Evolutionary conservation across 1,140 invertebrate genomes (phyloP).

Genomic region (Matsumurasca onukii): DNA sequence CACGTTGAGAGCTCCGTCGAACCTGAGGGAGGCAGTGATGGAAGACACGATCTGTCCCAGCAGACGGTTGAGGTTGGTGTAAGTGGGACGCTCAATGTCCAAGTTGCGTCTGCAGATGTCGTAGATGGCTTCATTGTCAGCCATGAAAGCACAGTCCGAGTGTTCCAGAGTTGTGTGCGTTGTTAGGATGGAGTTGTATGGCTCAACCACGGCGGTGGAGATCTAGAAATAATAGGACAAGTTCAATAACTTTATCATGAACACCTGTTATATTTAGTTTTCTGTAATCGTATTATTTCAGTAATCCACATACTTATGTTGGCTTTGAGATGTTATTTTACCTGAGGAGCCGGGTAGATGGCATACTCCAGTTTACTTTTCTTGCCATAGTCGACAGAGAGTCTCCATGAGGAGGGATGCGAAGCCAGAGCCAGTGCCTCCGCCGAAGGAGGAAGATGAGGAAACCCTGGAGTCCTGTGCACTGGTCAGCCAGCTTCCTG

Average conservation of each 20-base stretch:
- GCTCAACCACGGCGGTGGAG: slow-evolving; percentile 68
- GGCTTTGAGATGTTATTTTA: too few species aligned
- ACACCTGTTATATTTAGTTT: neutral
- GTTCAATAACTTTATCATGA: too few species aligned
- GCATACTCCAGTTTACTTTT: slow-evolving; percentile 68
- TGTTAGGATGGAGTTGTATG: slow-evolving; percentile 77
- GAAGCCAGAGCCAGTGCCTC: slow-evolving; percentile 71
- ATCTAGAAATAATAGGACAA: slow-evolving; percentile 56
- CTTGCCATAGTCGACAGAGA: slow-evolving; percentile 67
- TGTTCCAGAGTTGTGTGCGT: slow-evolving; percentile 72
- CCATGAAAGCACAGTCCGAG: slow-evolving; percentile 66
- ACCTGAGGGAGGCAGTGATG: slow-evolving; percentile 82
- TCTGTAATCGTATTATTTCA: neutral
- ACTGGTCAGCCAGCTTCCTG: slow-evolving; percentile 56
- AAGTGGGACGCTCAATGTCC: slow-evolving; percentile 62
- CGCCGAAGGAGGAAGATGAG: slow-evolving; percentile 76
- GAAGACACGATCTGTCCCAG: slow-evolving; percentile 78
- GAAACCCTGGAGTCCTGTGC: slow-evolving; percentile 71
- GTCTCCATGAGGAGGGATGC: slow-evolving; percentile 67
- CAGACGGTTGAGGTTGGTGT: slow-evolving; percentile 63
- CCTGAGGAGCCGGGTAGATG: slow-evolving; percentile 71
- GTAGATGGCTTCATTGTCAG: slow-evolving; percentile 70
- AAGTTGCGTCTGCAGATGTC: slow-evolving; percentile 66
- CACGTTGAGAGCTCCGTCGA: slow-evolving; percentile 88
- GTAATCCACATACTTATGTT: slow-evolving; percentile 35